A percentile compares a stretch with the other conserved stretches of the same genome.
phyloP scores from a whole-genome alignment of 2,113 vertebrate genomes.

The Turdus rufiventris region DNA sequence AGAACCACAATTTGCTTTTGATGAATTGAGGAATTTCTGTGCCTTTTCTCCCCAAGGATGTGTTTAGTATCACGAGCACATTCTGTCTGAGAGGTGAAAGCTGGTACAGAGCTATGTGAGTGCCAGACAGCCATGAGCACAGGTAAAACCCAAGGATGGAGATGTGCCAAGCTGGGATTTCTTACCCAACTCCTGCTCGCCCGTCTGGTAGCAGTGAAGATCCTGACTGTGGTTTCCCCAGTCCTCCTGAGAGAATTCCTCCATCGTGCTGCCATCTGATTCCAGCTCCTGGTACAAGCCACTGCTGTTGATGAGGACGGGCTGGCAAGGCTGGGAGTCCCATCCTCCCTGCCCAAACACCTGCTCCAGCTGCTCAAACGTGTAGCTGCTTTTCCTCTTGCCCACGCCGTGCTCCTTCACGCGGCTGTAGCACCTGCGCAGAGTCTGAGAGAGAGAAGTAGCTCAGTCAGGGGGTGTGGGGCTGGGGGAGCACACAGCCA shows the following conservation, averaged over 20 bases:
- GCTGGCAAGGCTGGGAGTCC: constrained; percentile 96
- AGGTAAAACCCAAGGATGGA: neutral
- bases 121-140: fast-evolving
- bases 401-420: constrained; percentile 98
- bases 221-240: constrained; percentile 95
- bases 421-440: constrained; percentile 96
- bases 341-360: constrained; percentile 98
- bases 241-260: constrained; percentile 95
- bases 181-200: constrained; percentile 92
- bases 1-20: neutral
- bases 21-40: neutral
- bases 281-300: constrained; percentile 98
- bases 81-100: fast-evolving
- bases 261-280: constrained; percentile 94
- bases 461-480: neutral
- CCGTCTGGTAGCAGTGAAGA: constrained; percentile 90
- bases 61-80: fast-evolving
- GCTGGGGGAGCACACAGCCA: neutral
- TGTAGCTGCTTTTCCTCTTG: constrained; percentile 99
- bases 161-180: neutral
- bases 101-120: fast-evolving
- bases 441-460: constrained; percentile 78
- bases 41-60: neutral
- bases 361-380: constrained; percentile 97
- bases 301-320: constrained; percentile 97